Evolutionary conservation across 2,113 vertebrate species (phyloP).

Genomic region (Cricetomys ansorgei): DNA sequence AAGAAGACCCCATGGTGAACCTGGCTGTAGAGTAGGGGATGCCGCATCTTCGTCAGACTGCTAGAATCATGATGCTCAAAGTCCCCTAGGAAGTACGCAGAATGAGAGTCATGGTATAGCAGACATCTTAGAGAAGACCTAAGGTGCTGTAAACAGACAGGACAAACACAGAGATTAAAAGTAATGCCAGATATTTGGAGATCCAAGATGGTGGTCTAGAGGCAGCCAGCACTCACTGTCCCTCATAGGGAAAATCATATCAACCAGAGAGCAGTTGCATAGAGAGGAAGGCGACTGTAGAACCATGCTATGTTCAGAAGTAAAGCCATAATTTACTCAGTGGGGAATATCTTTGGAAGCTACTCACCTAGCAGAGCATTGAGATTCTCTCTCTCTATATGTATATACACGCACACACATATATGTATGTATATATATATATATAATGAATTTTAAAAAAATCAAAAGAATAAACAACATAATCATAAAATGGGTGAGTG

Average conservation of each 20-base stretch:
- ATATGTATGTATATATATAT: too few species aligned
- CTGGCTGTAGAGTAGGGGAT: neutral
- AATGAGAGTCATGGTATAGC: neutral
- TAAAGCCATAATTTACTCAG: neutral
- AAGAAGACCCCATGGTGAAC: neutral
- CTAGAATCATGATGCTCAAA: neutral
- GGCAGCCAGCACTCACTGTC: neutral
- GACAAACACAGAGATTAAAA: neutral
- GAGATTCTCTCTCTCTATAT: too few species aligned
- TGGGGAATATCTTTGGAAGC: neutral
- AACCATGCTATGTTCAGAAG: neutral
- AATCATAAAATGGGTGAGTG: neutral
- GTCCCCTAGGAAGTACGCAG: neutral
- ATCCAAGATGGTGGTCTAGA: neutral
- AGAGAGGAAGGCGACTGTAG: too few species aligned
- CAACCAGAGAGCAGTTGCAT: neutral
- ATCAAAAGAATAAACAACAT: neutral
- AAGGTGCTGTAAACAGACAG: too few species aligned
- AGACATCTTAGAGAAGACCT: neutral
- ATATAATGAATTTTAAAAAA: neutral
- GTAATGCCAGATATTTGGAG: neutral
- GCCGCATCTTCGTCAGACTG: neutral
- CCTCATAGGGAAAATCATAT: neutral
- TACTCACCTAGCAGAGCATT: neutral
- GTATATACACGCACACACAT: too few species aligned